A percentile compares a stretch with the other conserved stretches of the same genome.
Conservation (phyloP, 2,888 invertebrate genomes). For the Reticulitermes lucifugus region DNA sequence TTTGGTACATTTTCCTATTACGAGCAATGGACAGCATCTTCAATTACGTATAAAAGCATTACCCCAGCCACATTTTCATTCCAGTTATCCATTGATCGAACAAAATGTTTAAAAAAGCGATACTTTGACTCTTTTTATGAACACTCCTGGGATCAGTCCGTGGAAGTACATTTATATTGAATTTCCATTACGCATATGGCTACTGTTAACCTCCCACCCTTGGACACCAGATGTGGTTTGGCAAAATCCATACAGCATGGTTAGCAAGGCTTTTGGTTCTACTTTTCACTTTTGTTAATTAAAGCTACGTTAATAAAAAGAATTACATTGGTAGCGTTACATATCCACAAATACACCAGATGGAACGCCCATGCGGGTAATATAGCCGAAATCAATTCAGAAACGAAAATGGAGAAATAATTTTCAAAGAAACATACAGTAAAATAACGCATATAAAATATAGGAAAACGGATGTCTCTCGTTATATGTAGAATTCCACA, state of each 20-base stretch:
- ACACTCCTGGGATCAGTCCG: not conserved
- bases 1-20: not conserved
- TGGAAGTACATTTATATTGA: slow-evolving; percentile 18
- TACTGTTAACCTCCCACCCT: slow-evolving; percentile 22
- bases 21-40: not conserved
- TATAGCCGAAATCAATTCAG: not conserved
- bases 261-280: slow-evolving; percentile 3
- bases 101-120: slow-evolving; percentile 10
- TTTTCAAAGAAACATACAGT: not conserved
- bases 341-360: not conserved
- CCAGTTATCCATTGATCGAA: slow-evolving; percentile 18
- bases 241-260: slow-evolving; percentile 17
- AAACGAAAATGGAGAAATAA: not conserved
- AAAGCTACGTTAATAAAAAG: slow-evolving; percentile 10
- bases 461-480: no score
- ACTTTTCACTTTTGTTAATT: slow-evolving; percentile 31
- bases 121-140: slow-evolving; percentile 15
- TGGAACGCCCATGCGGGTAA: not conserved
- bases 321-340: not conserved
- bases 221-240: slow-evolving; percentile 21
- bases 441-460: not conserved
- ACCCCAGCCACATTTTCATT: not conserved
- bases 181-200: slow-evolving; percentile 32
- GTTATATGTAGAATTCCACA: no score
- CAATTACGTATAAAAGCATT: slow-evolving; percentile 3